Conservation (phyloP, 2,797 vertebrate species). For the Loris lydekkerianus region DNA sequence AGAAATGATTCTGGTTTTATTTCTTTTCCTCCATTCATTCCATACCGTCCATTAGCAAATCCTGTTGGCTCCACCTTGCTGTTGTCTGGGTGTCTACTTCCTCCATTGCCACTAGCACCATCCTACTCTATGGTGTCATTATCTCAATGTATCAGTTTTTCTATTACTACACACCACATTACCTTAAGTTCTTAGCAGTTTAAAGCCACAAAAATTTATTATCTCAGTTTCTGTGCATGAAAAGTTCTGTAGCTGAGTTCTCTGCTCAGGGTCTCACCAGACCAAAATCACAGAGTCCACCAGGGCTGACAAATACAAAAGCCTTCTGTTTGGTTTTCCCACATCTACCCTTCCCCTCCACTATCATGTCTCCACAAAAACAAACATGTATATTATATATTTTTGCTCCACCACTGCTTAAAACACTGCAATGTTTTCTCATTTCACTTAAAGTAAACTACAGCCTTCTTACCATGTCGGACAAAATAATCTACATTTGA, state of each 20-base stretch:
- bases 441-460: neutral
- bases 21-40: neutral
- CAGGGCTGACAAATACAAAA: neutral
- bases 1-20: neutral
- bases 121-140: neutral
- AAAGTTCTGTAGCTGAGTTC: neutral
- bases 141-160: neutral
- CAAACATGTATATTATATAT: too few relatives aligned
- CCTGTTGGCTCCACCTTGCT: neutral
- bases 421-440: too few relatives aligned
- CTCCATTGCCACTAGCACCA: neutral
- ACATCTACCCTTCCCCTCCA: too few relatives aligned
- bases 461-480: neutral
- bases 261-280: neutral
- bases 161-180: neutral
- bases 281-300: neutral
- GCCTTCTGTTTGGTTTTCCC: neutral
- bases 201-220: neutral
- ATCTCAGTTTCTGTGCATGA: neutral
- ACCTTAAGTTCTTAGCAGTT: neutral
- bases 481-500: neutral
- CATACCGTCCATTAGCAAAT: neutral
- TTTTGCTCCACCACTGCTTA: too few relatives aligned
- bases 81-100: too few relatives aligned
- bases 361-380: too few relatives aligned